phyloP scores from a whole-genome alignment of 2,888 invertebrate species.

The Embidobia sp. region DNA sequence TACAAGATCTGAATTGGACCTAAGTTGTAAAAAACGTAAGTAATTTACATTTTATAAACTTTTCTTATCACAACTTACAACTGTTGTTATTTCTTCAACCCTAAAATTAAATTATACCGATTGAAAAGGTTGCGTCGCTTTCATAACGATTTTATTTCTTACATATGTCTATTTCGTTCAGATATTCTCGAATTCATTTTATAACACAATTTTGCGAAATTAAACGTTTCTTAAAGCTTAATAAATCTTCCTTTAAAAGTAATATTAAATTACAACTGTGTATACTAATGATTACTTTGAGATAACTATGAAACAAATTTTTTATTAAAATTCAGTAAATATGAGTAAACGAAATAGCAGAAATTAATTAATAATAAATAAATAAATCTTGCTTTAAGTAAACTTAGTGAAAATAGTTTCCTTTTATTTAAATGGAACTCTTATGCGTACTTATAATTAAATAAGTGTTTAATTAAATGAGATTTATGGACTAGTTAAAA shows the following conservation, averaged over 20 bases:
- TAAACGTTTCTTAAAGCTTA: not conserved
- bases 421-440: too few relatives aligned
- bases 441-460: too few relatives aligned
- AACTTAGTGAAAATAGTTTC: too few relatives aligned
- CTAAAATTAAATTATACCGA: conserved; percentile 7
- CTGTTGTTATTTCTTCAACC: not conserved
- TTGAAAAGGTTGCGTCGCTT: conserved; percentile 1
- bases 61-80: too few relatives aligned
- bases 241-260: conserved; percentile 2
- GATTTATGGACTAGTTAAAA: too few relatives aligned
- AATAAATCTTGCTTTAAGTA: too few relatives aligned
- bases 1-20: too few relatives aligned
- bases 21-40: too few relatives aligned
- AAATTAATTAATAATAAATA: too few relatives aligned
- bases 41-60: not conserved
- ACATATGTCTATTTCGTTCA: not conserved
- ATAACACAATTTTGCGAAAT: not conserved
- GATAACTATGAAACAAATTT: not conserved
- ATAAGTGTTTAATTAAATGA: too few relatives aligned
- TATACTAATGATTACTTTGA: not conserved
- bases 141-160: not conserved
- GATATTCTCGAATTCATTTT: not conserved
- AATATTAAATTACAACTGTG: not conserved
- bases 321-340: conserved; percentile 1
- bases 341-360: too few relatives aligned